Conservation (phyloP, 2,888 invertebrate genomes). For the Lasius platythorax region DNA sequence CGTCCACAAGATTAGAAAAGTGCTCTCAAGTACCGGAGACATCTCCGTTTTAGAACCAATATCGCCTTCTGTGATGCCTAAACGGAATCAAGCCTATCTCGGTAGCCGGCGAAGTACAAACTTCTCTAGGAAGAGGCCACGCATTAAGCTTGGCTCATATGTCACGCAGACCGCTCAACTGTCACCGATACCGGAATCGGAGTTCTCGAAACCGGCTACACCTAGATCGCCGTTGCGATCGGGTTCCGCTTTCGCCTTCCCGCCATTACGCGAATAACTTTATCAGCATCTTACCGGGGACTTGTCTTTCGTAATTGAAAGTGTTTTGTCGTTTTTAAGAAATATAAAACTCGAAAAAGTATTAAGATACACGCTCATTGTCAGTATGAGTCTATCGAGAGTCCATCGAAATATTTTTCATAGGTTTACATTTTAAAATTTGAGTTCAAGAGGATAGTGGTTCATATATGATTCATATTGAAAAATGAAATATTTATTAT, state of each 20-base stretch:
- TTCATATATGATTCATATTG: no score
- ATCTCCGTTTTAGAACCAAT: constrained; percentile 15
- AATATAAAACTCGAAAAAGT: neutral
- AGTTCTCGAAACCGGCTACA: constrained; percentile 90
- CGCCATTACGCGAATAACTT: constrained; percentile 78
- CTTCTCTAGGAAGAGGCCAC: constrained; percentile 80
- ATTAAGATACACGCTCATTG: neutral
- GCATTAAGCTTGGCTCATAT: constrained; percentile 82
- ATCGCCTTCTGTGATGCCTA: constrained; percentile 59
- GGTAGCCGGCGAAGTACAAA: constrained; percentile 77
- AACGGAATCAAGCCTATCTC: constrained; percentile 81
- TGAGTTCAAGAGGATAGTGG: neutral
- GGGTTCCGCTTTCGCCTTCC: constrained; percentile 83
- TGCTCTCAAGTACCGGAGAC: neutral
- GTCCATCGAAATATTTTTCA: neutral
- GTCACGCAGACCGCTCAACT: constrained; percentile 86
- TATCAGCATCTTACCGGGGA: neutral
- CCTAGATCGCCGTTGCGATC: constrained; percentile 86
- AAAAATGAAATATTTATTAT: neutral
- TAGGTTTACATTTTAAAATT: neutral
- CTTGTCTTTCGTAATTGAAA: neutral
- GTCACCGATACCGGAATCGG: constrained; percentile 91
- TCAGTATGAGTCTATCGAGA: neutral
- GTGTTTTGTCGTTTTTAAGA: neutral
- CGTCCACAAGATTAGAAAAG: constrained; percentile 20